Evolutionary conservation across 2,113 vertebrate species (phyloP).

Genomic region (Corythornis madagascariensis): DNA sequence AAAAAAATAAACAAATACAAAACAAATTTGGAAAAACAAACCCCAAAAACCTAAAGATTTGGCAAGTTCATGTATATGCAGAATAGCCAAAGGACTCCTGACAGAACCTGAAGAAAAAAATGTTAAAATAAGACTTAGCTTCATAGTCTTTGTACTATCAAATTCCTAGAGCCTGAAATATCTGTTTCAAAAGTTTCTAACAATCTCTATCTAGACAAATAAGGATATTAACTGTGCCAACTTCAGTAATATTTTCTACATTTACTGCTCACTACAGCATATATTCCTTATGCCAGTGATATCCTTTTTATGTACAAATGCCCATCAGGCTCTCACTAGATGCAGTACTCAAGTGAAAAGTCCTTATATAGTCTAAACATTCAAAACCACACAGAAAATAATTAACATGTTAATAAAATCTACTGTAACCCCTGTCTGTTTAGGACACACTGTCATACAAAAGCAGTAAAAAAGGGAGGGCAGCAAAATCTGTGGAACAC

Average conservation of each 20-base stretch:
- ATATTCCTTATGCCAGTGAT: not conserved
- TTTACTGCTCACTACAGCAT: not conserved
- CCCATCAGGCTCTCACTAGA: not conserved
- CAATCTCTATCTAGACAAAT: not conserved
- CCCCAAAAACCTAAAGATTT: not conserved
- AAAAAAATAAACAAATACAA: not conserved
- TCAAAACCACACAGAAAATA: not conserved
- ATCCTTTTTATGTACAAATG: not conserved
- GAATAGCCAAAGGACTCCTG: not conserved
- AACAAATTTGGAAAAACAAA: too few relatives aligned
- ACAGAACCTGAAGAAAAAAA: not conserved
- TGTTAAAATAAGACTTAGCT: not conserved
- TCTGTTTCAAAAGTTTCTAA: not conserved
- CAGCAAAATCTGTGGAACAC: not conserved
- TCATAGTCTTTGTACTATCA: not conserved
- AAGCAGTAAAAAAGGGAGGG: not conserved
- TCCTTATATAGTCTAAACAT: not conserved
- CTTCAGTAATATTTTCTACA: not conserved
- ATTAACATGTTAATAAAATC: not conserved
- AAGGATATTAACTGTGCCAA: not conserved
- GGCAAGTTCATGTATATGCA: not conserved
- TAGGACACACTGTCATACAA: fast-evolving
- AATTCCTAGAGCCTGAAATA: not conserved
- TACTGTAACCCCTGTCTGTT: not conserved
- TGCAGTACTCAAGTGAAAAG: not conserved